Conservation (phyloP, 1,140 invertebrate genomes). For the Nasonia vitripennis region DNA sequence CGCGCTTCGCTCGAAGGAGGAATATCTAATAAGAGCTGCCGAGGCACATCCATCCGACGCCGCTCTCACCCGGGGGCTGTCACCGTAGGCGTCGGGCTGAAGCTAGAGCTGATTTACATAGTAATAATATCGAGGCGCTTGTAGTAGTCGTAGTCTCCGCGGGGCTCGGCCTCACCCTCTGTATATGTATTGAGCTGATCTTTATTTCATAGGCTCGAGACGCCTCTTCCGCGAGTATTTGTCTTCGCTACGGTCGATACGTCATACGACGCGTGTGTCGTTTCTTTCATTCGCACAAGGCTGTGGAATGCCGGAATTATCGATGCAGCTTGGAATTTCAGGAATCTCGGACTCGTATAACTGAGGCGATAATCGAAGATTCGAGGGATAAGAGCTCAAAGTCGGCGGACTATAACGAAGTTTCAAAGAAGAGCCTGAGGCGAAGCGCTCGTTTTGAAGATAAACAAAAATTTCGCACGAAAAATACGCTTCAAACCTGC, state of each 20-base stretch:
- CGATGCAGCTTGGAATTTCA: constrained; percentile 55
- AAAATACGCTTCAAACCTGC: neutral
- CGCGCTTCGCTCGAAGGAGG: constrained; percentile 49
- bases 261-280: constrained; percentile 28
- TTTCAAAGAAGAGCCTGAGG: no score
- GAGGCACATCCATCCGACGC: constrained; percentile 65
- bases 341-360: constrained; percentile 36
- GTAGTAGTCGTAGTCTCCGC: constrained; percentile 30
- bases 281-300: constrained; percentile 52
- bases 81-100: constrained; percentile 63
- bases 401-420: neutral
- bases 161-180: constrained; percentile 40
- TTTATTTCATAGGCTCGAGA: neutral
- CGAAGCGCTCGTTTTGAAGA: neutral
- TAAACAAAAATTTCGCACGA: neutral
- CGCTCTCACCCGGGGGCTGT: constrained; percentile 64
- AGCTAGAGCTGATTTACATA: constrained; percentile 69
- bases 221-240: neutral
- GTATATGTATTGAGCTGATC: constrained; percentile 43
- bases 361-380: neutral
- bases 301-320: constrained; percentile 57
- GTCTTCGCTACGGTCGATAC: neutral
- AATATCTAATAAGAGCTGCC: constrained; percentile 69
- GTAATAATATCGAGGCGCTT: constrained; percentile 69
- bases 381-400: neutral